These are phyloP conservation scores for Nautilus pompilius DNA, from an alignment of 1,140 invertebrate genomes.

Conservation along the genomic window DNA sequence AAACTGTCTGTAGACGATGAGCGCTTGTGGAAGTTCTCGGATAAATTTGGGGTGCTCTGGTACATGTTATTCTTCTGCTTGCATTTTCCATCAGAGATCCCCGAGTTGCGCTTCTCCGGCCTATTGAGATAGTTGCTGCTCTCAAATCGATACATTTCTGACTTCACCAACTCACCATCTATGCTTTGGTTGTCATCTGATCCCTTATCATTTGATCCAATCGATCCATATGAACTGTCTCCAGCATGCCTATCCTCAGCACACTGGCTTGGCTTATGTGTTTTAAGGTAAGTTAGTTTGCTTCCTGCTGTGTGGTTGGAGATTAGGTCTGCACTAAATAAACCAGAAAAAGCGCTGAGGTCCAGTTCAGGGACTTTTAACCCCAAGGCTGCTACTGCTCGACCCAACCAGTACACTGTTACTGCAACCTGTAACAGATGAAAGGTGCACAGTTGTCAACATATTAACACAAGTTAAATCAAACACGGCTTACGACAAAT, in stretches of 20 bases:
- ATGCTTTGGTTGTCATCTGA: conserved; percentile 31
- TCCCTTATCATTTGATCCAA: conserved; percentile 31
- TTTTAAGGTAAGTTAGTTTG: neutral
- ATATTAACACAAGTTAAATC: no score
- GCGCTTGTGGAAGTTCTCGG: conserved; percentile 22
- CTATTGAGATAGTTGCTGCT: conserved; percentile 31
- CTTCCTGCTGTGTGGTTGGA: no score
- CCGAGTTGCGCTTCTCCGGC: conserved; percentile 5
- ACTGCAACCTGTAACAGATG: conserved; percentile 43
- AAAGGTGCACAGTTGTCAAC: no score
- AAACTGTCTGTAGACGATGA: conserved; percentile 46
- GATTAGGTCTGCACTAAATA: conserved; percentile 25
- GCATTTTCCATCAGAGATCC: conserved; percentile 15
- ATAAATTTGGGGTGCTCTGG: conserved; percentile 37
- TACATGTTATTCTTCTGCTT: conserved; percentile 31
- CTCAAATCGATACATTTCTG: conserved; percentile 30
- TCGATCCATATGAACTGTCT: conserved; percentile 44
- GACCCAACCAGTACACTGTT: conserved; percentile 47
- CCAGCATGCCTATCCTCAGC: conserved; percentile 19
- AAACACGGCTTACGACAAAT: no score
- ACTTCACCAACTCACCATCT: conserved; percentile 14
- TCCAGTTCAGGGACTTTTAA: conserved; percentile 46
- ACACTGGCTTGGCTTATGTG: neutral
- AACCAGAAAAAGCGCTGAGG: conserved; percentile 40
- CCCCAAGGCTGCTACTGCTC: conserved; percentile 13